Base-by-base conservation (phyloP, 2,888 invertebrate species). In the Philereme vetulata region DNA sequence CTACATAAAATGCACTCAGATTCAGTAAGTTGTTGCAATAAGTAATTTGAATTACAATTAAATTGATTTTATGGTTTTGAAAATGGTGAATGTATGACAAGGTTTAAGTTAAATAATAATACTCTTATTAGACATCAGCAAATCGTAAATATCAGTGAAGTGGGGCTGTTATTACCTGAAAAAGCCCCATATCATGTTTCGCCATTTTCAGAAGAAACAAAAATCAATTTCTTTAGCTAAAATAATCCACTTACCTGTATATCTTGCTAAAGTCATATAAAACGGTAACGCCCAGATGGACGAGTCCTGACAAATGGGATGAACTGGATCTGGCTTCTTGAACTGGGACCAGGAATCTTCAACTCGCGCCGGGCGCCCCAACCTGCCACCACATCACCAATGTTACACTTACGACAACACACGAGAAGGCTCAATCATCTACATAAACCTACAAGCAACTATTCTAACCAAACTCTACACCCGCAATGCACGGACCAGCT, bases 251-350 rank as follows among this genome's bases (percentile, higher is more conserved):
- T 95, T 86, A 97, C 97, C 97, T 96, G 94, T 95, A 94, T 94
- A 95, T 95, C 95, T 96, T 96, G 95, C 96, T 97, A 97, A 97
- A 97, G 97, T 97, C 97, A 97, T 97, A 97, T 97, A 97, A 97
- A 96, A 96, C 94, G 95, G 94, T 96, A 95, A 94, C 96, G 96
- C 96, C 96, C 96, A 94, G 94, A 94, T 95, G 96, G 96, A 96
- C 96, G 96, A 94, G 92, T 92, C 92, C 92, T 85, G 87, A 81
- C 88, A 84, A 88, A 86, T 84, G 87, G 86, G 90, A 89, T 86
- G 88, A 92, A 93, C 87, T 86, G 86, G 87, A 86, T 82, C 88
- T 88, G 80, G 82, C 82, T 79, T 82, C 83, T 71, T 72, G 68
- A 79, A 81, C 80, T 79, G 77, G 80, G 81, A 84, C 85, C 87